Base-by-base conservation (phyloP, 2,797 vertebrate species). In the Neomorphus geoffroyi region DNA sequence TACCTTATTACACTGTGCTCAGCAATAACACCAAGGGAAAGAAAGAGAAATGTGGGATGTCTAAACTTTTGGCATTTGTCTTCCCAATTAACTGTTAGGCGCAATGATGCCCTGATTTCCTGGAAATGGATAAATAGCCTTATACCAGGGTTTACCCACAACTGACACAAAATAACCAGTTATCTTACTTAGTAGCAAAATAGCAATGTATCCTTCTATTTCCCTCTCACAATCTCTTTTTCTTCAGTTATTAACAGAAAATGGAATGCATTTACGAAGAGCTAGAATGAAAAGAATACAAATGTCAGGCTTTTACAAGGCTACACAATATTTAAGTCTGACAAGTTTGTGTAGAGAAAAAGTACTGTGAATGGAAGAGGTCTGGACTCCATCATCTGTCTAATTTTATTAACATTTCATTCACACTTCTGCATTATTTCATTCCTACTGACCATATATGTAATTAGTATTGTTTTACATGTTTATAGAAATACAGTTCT, bases 241-340 rank as follows among this genome's bases (percentile, higher is more conserved):
- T 71, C 78, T 86, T 79, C n/a, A 78, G 37, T 70, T 78, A 86
- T 81, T 66, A 72, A 53, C 62, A 73, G 64, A 75, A 75, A 79
- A 87, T 46, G 62, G 50, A 67, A 64, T 33, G 23, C 53, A 66
- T 80, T 92, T 92, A 78, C 22, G 22, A 54, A 51, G 35, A 69
- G 26, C 28, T 83, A 90, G 51, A 89, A 72, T 6, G 4, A 74
- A 78, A 84, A 83, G 43, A 86, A 74, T 18, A 51, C 14, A 53
- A n/a, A 57, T 43, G 6, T 61, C 27, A 91, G 32, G 53, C n/a
- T 89, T 92, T 79, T 79, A 58, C 17, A 74, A 69, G n/a, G 73
- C 66, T 67, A 70, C 48, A 41, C 56, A 71, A 61, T 28, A 71
- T 53, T 91, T 65, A 7, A 39, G 27, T 73, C 30, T 61, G 27